Evolutionary conservation across 1,140 invertebrate species (phyloP).

Genomic region (Thaumetopoea pityocampa): DNA sequence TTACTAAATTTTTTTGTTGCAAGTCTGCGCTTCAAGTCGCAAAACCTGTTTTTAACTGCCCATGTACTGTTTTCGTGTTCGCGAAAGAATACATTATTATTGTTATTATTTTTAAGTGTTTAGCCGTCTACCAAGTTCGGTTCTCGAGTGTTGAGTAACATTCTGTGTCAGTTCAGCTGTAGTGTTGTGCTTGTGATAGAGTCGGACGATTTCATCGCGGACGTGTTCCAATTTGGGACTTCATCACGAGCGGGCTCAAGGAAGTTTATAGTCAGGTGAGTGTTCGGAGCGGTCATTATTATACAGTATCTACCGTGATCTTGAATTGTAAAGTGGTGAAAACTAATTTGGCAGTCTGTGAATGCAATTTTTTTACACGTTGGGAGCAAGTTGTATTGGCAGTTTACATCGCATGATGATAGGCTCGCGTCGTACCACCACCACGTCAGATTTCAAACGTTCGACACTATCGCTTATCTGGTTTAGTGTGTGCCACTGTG

Average conservation of each 20-base stretch:
- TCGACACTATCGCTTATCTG: conserved; percentile 13
- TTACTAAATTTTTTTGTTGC: conserved; percentile 58
- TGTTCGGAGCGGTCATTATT: conserved; percentile 4
- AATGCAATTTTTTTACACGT: background rate
- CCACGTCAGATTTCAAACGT: conserved; percentile 15
- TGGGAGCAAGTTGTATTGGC: background rate
- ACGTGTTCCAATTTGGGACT: conserved; percentile 70
- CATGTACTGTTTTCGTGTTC: conserved; percentile 31
- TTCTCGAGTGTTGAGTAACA: conserved; percentile 65
- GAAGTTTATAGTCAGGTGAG: conserved; percentile 73
- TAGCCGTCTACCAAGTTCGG: conserved; percentile 41
- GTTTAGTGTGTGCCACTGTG: conserved; percentile 5
- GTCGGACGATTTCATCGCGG: conserved; percentile 61
- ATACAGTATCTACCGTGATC: too few relatives aligned
- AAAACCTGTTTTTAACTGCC: conserved; percentile 47
- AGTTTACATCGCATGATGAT: conserved; percentile 6
- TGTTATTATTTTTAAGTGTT: conserved; percentile 32
- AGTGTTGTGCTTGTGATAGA: conserved; percentile 69
- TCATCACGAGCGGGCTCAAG: conserved; percentile 73
- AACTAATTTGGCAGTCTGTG: background rate
- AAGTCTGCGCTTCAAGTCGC: conserved; percentile 38
- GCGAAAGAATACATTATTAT: conserved; percentile 26
- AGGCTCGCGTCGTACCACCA: conserved; percentile 12
- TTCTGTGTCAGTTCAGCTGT: conserved; percentile 65
- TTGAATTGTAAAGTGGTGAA: too few relatives aligned